These are phyloP conservation scores for Henricia sp. DNA, from an alignment of 53 echinoderm and acorn worm genomes.

Conservation along the genomic window DNA sequence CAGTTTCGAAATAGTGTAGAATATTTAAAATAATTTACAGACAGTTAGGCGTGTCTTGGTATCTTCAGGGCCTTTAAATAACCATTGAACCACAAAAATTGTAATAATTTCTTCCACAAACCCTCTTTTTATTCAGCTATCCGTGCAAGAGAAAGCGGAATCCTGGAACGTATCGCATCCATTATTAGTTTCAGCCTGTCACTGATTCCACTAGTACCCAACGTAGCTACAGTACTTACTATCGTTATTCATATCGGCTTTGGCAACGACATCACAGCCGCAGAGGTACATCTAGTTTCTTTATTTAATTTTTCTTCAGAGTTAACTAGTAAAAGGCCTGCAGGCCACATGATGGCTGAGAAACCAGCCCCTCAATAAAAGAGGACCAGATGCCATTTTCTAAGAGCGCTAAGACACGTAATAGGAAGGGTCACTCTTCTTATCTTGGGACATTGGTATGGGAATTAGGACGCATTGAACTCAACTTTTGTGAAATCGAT, in stretches of 20 bases:
- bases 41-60: too few relatives aligned
- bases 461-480: too few relatives aligned
- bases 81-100: background rate
- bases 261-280: slow-evolving; percentile 67
- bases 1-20: too few relatives aligned
- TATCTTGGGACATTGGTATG: too few relatives aligned
- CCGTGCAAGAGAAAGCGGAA: slow-evolving; percentile 45
- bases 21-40: too few relatives aligned
- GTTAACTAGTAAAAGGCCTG: too few relatives aligned
- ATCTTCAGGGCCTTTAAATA: background rate
- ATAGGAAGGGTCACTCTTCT: too few relatives aligned
- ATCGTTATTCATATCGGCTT: slow-evolving; percentile 70
- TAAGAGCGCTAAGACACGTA: too few relatives aligned
- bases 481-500: too few relatives aligned
- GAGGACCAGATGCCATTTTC: background rate
- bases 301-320: background rate
- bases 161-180: slow-evolving; percentile 65
- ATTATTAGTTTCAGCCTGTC: slow-evolving; percentile 69
- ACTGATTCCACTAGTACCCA: slow-evolving; percentile 69
- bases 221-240: slow-evolving; percentile 69
- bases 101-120: background rate
- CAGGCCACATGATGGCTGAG: too few relatives aligned
- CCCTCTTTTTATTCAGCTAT: too few relatives aligned
- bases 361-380: background rate
- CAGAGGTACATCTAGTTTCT: slow-evolving; percentile 59